These are phyloP conservation scores for Drosophila prolongata DNA, from an alignment of 2,888 invertebrate species.

Conservation along the genomic window DNA sequence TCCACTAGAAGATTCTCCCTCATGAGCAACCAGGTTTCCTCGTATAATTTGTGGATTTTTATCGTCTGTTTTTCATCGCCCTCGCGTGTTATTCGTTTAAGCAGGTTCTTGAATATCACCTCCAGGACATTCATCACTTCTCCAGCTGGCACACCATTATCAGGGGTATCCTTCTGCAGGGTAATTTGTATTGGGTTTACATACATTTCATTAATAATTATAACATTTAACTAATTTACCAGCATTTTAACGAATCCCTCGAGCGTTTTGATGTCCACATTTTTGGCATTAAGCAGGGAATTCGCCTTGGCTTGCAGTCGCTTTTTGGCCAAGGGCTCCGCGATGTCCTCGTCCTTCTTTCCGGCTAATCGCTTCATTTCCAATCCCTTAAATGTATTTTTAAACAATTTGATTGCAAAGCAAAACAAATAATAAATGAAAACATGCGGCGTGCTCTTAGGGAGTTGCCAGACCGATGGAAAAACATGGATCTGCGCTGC, in stretches of 20 bases:
- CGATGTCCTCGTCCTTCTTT: not conserved
- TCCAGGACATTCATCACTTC: conserved; percentile 87
- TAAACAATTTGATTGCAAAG: not conserved
- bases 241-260: conserved; percentile 89
- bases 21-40: conserved; percentile 87
- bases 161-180: conserved; percentile 57
- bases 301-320: conserved; percentile 88
- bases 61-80: not conserved
- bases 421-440: conserved; percentile 10
- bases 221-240: conserved; percentile 82
- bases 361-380: conserved; percentile 9
- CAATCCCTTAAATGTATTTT: no score
- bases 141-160: conserved; percentile 17
- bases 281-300: conserved; percentile 88
- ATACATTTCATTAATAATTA: not conserved
- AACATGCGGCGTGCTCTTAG: conserved; percentile 25
- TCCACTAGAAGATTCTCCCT: conserved; percentile 72
- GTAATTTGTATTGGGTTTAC: not conserved
- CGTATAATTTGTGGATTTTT: conserved; percentile 85
- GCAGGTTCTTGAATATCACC: conserved; percentile 88
- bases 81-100: conserved; percentile 85
- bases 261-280: conserved; percentile 88
- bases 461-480: not conserved
- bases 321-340: conserved; percentile 8
- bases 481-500: not conserved